A percentile compares a stretch with the other conserved stretches of the same genome.
phyloP scores from a whole-genome alignment of 2,888 invertebrate genomes.

The Neoaliturus tenellus region DNA sequence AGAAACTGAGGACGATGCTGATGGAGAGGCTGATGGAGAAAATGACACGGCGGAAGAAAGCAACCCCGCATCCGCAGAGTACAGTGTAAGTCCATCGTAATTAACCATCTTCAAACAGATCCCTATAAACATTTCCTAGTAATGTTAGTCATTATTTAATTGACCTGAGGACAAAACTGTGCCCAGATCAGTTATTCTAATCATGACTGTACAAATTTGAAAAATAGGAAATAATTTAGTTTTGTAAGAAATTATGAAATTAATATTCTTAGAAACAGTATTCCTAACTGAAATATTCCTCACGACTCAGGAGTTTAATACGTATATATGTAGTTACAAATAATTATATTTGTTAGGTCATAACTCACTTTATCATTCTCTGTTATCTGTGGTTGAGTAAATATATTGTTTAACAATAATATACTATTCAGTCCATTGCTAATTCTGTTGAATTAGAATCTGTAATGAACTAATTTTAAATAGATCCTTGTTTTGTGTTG shows the following conservation, averaged over 20 bases:
- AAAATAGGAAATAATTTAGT: conserved; percentile 33
- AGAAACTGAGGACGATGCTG: not conserved
- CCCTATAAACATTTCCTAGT: conserved; percentile 35
- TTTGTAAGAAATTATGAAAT: conserved; percentile 30
- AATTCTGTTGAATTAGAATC: not conserved
- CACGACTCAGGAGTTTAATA: conserved; percentile 40
- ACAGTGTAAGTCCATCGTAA: conserved; percentile 50
- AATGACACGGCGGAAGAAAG: conserved; percentile 44
- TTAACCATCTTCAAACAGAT: conserved; percentile 9
- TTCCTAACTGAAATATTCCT: conserved; percentile 48
- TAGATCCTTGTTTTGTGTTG: too few species aligned
- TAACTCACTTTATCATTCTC: not conserved
- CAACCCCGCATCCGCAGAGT: conserved; percentile 22
- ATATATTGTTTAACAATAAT: not conserved
- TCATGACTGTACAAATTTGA: conserved; percentile 51
- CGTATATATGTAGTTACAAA: conserved; percentile 38
- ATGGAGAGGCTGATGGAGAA: conserved; percentile 8
- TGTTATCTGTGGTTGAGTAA: not conserved
- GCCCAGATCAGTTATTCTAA: not conserved
- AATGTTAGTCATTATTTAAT: conserved; percentile 14
- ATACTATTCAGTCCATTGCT: not conserved
- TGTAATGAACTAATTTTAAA: too few species aligned
- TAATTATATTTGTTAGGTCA: conserved; percentile 25
- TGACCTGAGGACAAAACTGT: not conserved
- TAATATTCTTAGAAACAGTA: conserved; percentile 34